Percentiles rank a stretch among this genome's conserved stretches.
Conservation (phyloP, 2,113 vertebrate species). For the Mustela nigripes region DNA sequence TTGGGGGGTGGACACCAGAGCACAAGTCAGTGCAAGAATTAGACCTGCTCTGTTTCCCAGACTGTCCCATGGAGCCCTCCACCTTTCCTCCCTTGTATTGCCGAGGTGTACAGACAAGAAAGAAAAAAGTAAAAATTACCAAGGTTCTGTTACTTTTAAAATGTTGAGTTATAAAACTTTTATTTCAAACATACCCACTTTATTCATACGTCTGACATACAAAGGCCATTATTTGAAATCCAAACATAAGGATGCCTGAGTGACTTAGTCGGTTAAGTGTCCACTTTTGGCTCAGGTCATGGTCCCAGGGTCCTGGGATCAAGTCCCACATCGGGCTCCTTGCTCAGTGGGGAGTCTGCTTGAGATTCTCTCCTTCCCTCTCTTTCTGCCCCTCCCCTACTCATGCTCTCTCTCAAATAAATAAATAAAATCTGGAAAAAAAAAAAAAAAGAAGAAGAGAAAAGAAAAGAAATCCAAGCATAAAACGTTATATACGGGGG, state of each 20-base stretch:
- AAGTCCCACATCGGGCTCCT: too few species aligned
- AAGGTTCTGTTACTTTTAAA: not conserved
- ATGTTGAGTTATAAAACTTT: not conserved
- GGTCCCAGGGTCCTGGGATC: too few species aligned
- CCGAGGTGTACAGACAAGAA: not conserved
- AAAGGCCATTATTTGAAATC: not conserved
- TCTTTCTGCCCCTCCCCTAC: not conserved
- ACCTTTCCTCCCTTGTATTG: not conserved
- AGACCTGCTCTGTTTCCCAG: not conserved
- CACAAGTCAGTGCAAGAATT: not conserved
- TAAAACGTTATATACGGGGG: not conserved
- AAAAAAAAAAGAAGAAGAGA: not conserved
- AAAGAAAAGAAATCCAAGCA: not conserved
- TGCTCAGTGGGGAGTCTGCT: not conserved
- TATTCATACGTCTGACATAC: not conserved
- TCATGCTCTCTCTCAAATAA: not conserved
- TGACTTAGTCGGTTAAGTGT: not conserved
- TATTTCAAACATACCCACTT: not conserved
- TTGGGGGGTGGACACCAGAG: not conserved
- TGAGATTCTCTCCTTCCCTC: not conserved
- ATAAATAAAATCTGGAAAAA: not conserved
- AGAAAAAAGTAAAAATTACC: not conserved
- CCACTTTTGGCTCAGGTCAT: not conserved
- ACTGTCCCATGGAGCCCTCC: fast-evolving
- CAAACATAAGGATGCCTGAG: not conserved